These are phyloP conservation scores for Scomber japonicus DNA, from an alignment of 2,113 vertebrate species.

Conservation along the genomic window DNA sequence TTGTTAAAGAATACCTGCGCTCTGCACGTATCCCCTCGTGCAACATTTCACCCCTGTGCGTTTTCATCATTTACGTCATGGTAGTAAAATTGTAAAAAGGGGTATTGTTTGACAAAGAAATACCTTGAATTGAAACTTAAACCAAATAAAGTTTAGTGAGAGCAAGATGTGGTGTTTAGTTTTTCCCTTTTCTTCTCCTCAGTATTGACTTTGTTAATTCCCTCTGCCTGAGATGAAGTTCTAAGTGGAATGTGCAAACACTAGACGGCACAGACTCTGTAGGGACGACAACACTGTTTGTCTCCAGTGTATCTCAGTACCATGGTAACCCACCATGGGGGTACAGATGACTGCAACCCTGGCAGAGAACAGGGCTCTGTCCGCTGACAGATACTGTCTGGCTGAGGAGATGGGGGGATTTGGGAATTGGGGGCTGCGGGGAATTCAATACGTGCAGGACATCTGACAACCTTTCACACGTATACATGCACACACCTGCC, in stretches of 20 bases:
- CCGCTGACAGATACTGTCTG: conserved; percentile 58
- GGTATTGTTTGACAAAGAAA: conserved; percentile 28
- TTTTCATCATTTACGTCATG: conserved; percentile 28
- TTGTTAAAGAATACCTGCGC: conserved; percentile 6
- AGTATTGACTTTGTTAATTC: conserved; percentile 63
- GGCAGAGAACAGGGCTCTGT: conserved; percentile 33
- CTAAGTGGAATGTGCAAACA: conserved; percentile 64
- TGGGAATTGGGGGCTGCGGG: not conserved
- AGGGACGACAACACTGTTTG: conserved; percentile 58
- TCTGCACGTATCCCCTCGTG: not conserved
- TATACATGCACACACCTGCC: conserved; percentile 65
- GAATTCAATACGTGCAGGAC: conserved; percentile 53
- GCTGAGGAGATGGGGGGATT: conserved; percentile 12
- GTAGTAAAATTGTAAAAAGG: conserved; percentile 33
- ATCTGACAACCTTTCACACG: conserved; percentile 31
- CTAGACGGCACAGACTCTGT: not conserved
- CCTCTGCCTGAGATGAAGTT: conserved; percentile 33
- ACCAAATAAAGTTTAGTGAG: conserved; percentile 16
- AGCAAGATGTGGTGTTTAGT: conserved; percentile 31
- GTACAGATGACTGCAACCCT: conserved; percentile 48
- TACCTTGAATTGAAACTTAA: conserved; percentile 10
- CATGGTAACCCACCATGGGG: conserved; percentile 39
- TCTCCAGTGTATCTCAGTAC: conserved; percentile 55
- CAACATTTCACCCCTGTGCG: conserved; percentile 2
- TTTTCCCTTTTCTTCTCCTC: conserved; percentile 21